Conservation (phyloP, 2,797 vertebrate species). For the Pipistrellus pipistrellus region DNA sequence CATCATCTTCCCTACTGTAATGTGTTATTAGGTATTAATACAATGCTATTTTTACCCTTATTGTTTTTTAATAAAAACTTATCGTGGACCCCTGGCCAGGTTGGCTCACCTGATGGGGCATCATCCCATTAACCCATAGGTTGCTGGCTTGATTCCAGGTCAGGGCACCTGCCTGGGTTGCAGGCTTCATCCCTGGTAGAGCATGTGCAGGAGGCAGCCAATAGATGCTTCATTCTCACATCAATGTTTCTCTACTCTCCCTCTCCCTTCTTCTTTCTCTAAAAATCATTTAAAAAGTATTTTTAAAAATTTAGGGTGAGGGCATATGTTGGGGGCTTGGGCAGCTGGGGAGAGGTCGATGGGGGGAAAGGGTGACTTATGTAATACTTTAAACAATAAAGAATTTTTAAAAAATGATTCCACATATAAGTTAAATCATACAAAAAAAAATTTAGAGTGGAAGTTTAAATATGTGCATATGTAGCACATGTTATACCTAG, state of each 20-base stretch:
- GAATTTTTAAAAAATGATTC: too few species aligned
- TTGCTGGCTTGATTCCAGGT: neutral
- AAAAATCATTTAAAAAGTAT: neutral
- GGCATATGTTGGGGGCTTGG: too few species aligned
- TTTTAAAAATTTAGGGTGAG: too few species aligned
- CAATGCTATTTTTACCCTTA: neutral
- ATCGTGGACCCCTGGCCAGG: neutral
- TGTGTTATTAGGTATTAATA: neutral
- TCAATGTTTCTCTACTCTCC: neutral
- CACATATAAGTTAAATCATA: neutral
- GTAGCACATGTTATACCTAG: neutral
- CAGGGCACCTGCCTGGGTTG: neutral
- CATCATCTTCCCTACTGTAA: neutral
- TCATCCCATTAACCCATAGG: neutral
- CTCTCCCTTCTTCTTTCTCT: neutral
- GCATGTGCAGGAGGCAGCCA: neutral
- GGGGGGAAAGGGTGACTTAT: too few species aligned
- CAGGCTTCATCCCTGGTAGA: neutral
- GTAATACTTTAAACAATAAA: too few species aligned
- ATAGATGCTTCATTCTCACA: neutral
- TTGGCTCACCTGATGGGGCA: neutral
- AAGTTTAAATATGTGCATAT: neutral
- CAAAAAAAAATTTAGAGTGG: neutral
- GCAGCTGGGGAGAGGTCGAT: too few species aligned
- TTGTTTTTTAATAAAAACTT: conserved; percentile 8